Conservation (phyloP, 2,888 invertebrate species). For the Bhutanitis thaidina region DNA sequence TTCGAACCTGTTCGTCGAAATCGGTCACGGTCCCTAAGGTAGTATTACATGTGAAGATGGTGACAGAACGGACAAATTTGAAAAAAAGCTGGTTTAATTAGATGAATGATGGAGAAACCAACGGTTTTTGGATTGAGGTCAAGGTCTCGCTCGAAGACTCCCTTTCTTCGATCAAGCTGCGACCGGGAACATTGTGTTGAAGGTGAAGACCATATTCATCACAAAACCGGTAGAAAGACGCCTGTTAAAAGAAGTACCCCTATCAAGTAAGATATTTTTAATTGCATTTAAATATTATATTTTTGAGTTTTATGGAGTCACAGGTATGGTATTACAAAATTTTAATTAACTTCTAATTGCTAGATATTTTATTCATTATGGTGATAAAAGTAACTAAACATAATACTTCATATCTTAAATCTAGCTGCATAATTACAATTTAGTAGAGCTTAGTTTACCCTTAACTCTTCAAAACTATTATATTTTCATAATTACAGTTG, state of each 20-base stretch:
- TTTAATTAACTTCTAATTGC: too few species aligned
- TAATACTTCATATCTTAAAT: too few species aligned
- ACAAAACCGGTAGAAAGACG: slow-evolving; percentile 72
- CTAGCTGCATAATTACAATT: too few species aligned
- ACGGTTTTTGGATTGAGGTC: slow-evolving; percentile 80
- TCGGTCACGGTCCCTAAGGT: slow-evolving; percentile 35
- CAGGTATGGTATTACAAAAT: too few species aligned
- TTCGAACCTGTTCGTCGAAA: slow-evolving; percentile 34
- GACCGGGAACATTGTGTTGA: slow-evolving; percentile 79
- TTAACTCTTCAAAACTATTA: too few species aligned
- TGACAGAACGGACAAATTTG: slow-evolving; percentile 26
- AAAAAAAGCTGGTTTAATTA: slow-evolving; percentile 19
- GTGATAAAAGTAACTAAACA: too few species aligned
- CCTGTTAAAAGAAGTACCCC: slow-evolving; percentile 71
- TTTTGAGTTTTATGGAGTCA: too few species aligned
- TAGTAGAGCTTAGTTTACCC: too few species aligned
- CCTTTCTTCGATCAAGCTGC: slow-evolving; percentile 80
- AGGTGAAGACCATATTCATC: slow-evolving; percentile 72
- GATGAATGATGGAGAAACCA: slow-evolving; percentile 58
- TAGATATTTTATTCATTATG: too few species aligned
- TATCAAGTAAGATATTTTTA: slow-evolving; percentile 57
- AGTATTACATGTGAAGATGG: slow-evolving; percentile 36
- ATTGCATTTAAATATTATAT: too few species aligned
- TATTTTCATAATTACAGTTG: too few species aligned
- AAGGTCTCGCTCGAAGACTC: slow-evolving; percentile 86